A percentile compares a stretch with the other conserved stretches of the same genome.
Evolutionary conservation across 2,113 vertebrate species (phyloP).

Genomic region (Xiphias gladius): DNA sequence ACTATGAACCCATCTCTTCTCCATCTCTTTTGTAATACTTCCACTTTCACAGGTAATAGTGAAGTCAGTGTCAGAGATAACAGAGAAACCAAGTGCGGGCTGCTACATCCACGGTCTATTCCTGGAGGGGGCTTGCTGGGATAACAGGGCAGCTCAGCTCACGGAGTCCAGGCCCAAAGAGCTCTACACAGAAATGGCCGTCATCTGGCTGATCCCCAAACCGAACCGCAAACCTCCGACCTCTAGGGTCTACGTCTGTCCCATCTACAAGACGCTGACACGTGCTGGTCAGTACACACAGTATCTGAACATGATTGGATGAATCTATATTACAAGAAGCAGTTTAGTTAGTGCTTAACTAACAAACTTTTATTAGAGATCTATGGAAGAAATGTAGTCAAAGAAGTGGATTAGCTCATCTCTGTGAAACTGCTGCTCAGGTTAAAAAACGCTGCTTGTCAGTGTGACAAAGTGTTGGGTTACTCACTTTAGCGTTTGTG

Average conservation of each 20-base stretch:
- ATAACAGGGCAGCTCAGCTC: conserved; percentile 70
- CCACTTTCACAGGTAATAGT: conserved; percentile 84
- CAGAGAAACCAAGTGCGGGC: conserved; percentile 79
- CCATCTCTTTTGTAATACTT: background rate
- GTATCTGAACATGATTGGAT: background rate
- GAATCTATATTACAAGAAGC: background rate
- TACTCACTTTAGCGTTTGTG: conserved; percentile 44
- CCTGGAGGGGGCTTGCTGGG: conserved; percentile 93
- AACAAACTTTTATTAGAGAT: background rate
- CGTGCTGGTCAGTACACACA: conserved; percentile 86
- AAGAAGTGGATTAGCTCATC: background rate
- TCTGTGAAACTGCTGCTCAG: background rate
- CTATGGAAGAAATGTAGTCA: background rate
- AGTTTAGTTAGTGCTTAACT: background rate
- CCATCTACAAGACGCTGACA: conserved; percentile 94
- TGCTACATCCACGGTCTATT: conserved; percentile 92
- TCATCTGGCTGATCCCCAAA: conserved; percentile 90
- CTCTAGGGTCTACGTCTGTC: conserved; percentile 88
- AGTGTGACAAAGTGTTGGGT: background rate
- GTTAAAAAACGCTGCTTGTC: conserved; percentile 5
- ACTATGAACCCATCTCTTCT: background rate
- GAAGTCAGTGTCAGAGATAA: conserved; percentile 76
- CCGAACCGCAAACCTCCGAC: conserved; percentile 80
- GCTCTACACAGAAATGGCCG: conserved; percentile 91
- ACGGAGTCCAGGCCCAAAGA: conserved; percentile 89